Evolutionary conservation across 2,113 vertebrate species (phyloP).

Genomic region (Tragelaphus scriptus): DNA sequence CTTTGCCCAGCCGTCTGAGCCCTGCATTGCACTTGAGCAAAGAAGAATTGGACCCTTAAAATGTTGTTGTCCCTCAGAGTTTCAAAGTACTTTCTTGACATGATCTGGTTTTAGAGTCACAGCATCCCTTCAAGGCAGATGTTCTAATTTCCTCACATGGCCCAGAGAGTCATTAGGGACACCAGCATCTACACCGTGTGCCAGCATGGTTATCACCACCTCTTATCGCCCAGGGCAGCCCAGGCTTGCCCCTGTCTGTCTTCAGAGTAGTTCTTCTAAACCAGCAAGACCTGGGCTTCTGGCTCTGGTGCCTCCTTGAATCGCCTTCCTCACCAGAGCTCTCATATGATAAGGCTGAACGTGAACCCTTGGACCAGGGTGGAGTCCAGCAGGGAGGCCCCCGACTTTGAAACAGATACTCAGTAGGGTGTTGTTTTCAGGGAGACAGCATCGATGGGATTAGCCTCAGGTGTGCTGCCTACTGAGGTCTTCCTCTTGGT

Average conservation of each 20-base stretch:
- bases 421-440: too few species aligned
- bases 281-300: not conserved
- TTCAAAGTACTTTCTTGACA: not conserved
- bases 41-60: not conserved
- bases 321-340: not conserved
- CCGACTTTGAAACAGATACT: not conserved
- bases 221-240: not conserved
- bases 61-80: not conserved
- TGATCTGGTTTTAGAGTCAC: not conserved
- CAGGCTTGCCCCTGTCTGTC: not conserved
- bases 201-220: rapidly evolving
- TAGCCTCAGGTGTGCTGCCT: not conserved
- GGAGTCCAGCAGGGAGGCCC: too few species aligned
- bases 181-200: not conserved
- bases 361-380: not conserved
- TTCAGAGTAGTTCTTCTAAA: not conserved
- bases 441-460: not conserved
- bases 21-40: not conserved
- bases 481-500: not conserved
- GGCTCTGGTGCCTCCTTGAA: not conserved
- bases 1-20: conserved; percentile 25
- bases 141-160: not conserved
- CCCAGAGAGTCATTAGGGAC: not conserved
- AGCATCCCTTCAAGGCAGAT: not conserved
- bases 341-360: not conserved